Percentiles rank a stretch among this genome's conserved stretches.
These are phyloP conservation scores for Coelinius sp. DNA, from an alignment of 2,888 invertebrate species.

Conservation along the genomic window DNA sequence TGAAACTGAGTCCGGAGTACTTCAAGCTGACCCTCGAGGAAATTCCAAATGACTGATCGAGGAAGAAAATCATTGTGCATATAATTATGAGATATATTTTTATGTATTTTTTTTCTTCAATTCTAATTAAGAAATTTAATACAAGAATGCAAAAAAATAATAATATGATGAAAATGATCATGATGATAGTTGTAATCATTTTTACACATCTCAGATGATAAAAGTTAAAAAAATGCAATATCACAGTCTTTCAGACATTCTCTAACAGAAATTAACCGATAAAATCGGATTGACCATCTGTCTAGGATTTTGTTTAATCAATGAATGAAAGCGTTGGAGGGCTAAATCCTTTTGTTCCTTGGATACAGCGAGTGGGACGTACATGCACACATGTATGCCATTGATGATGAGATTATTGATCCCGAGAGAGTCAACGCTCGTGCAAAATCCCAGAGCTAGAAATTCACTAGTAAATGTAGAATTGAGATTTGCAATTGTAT, in stretches of 20 bases:
- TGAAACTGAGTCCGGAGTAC: conserved; percentile 59
- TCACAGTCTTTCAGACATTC: neutral
- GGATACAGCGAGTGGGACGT: conserved; percentile 22
- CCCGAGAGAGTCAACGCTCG: conserved; percentile 44
- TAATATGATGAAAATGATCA: no score
- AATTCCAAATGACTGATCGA: neutral
- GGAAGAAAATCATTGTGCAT: neutral
- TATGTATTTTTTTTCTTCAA: no score
- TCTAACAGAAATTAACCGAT: neutral
- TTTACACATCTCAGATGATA: neutral
- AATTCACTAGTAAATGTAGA: neutral
- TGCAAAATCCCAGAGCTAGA: conserved; percentile 18
- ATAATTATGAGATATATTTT: no score
- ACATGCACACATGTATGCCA: conserved; percentile 40
- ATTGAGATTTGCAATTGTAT: conserved; percentile 2
- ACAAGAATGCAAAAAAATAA: no score
- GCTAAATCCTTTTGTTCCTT: conserved; percentile 6
- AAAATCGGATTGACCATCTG: conserved; percentile 12
- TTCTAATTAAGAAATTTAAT: no score
- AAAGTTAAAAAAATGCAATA: neutral
- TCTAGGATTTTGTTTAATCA: conserved; percentile 7
- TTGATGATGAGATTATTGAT: conserved; percentile 50
- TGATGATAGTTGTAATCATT: neutral
- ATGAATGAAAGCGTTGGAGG: neutral
- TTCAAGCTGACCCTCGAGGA: conserved; percentile 53